Evolutionary conservation across 2,797 vertebrate genomes (phyloP), one percentile per base, ranked within the genome.

Genomic region (Geotrypetes seraphini): DNA sequence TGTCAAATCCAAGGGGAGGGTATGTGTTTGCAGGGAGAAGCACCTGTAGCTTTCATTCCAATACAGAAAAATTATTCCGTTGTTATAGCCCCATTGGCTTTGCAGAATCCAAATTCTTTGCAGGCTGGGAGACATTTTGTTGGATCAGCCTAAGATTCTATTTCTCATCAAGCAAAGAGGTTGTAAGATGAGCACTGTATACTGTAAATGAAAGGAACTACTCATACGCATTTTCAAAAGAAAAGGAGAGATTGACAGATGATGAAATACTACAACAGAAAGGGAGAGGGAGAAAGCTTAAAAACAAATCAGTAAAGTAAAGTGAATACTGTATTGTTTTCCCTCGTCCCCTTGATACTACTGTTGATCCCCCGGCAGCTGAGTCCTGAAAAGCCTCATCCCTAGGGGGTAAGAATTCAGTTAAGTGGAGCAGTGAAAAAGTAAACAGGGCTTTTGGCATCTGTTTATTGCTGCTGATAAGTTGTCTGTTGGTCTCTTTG

Each of bases 361-460:
- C 19, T 15, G 6, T 14, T 22, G 29, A 32, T 43, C 44, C 52
- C 44, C 1, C 1, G 47, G 52, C 36, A 38, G 43, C 22, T 32
- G 5, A 25, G 31, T 28, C 30, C 35, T 33, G 25, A 46, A 36
- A 48, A 51, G 30, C 20, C 43, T 14, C 12, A 13, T 5, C 34
- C 50, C 30, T 2, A 7, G 19, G 35, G 15, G 23, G 32, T 22
- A 12, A 15, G 22, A 31, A 51, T 36, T 17, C 4, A 1, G 31
- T 12, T 10, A 14, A 15, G 36, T 20, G 23, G 20, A 10, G n/a
- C n/a, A n/a, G 23, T 17, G 12, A 27, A 13, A 14, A 14, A 29
- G 21, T 22, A 42, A 45, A 29, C 42, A 38, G 25, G 38, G 19
- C 1, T 1, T 26, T 12, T 4, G 5, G n/a, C 1, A 2, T 3